Evolutionary conservation across 2,888 invertebrate species (phyloP), one percentile per base, ranked within the genome.

Genomic region (Zonitis immaculata): DNA sequence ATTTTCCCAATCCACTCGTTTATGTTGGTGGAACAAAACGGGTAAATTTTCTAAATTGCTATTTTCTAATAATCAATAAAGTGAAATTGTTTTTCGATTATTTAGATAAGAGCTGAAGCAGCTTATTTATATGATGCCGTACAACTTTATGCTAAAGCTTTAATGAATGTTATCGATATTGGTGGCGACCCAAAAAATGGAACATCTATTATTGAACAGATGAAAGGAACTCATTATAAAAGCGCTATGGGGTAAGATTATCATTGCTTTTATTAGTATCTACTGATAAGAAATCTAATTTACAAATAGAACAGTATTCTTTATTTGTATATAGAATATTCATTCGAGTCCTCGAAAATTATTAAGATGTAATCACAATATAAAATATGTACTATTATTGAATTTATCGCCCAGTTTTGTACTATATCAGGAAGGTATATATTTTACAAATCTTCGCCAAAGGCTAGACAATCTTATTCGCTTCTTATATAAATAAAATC

Each of bases 91-190:
- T 27, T 60, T 61, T n/a, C n/a, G 8, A 42, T 65, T 66, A n/a
- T n/a, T 54, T 72, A 92, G 91, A 90, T 91, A 69, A 86, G 88
- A 57, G 88, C 89, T 49, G 91, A 91, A 73, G 95, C 95, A 12
- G 94, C 91, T 28, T 94, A 95, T 81, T 82, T 93, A 20, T 95
- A 95, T 75, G 96, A 96, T 73, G 91, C 97, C 0, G 91, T 97
- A 44, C 88, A 90, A 81, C 82, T 96, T 59, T 97, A 97, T 75
- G 91, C 93, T 9, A 82, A 83, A 54, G 94, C 94, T 2, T 77
- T 95, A 60, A 79, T 87, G 26, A 81, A 84, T 57, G 84, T 88
- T 1, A 75, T 95, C 51, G 77, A 81, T 32, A 77, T 79, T n/a
- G 86, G 85, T 0, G 85, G 82, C 12, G 82, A 84, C 64, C 84